These are phyloP conservation scores for Tokudaia muenninki DNA, from an alignment of 2,797 vertebrate species.

Conservation along the genomic window DNA sequence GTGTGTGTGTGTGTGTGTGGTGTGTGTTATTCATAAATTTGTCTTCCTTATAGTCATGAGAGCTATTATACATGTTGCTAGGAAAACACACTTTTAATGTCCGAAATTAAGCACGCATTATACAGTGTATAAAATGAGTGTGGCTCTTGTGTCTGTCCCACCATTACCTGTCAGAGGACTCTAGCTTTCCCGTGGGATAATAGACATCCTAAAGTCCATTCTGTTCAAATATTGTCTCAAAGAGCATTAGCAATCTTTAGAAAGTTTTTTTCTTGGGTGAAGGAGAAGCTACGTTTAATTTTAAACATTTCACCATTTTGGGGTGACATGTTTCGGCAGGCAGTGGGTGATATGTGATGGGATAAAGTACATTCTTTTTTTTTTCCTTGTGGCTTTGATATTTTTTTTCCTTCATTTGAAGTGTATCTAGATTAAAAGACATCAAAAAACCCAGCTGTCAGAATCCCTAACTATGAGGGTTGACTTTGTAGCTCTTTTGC, in stretches of 20 bases:
- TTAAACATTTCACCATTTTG: conserved; percentile 9
- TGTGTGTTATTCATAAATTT: background rate
- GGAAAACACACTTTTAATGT: conserved; percentile 7
- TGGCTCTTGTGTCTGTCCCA: background rate
- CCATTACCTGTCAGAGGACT: background rate
- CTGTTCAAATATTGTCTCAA: background rate
- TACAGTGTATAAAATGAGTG: background rate
- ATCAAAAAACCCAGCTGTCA: conserved; percentile 72
- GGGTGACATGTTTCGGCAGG: conserved; percentile 57
- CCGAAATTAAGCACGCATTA: background rate
- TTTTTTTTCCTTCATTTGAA: conserved; percentile 64
- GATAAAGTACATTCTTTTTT: conserved; percentile 54
- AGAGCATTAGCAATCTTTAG: background rate
- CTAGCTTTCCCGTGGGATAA: background rate
- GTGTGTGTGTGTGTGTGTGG: background rate
- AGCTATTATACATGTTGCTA: conserved; percentile 27
- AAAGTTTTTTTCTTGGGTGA: background rate
- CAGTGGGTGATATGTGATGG: conserved; percentile 53
- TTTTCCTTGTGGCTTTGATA: background rate
- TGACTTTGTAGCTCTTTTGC: conserved; percentile 78
- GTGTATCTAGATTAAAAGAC: conserved; percentile 67
- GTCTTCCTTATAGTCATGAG: conserved; percentile 5
- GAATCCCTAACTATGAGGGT: conserved; percentile 22
- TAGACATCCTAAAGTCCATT: background rate
- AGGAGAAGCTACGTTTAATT: background rate